phyloP scores from a whole-genome alignment of 2,888 invertebrate species.

The Tetanocera ferruginea region DNA sequence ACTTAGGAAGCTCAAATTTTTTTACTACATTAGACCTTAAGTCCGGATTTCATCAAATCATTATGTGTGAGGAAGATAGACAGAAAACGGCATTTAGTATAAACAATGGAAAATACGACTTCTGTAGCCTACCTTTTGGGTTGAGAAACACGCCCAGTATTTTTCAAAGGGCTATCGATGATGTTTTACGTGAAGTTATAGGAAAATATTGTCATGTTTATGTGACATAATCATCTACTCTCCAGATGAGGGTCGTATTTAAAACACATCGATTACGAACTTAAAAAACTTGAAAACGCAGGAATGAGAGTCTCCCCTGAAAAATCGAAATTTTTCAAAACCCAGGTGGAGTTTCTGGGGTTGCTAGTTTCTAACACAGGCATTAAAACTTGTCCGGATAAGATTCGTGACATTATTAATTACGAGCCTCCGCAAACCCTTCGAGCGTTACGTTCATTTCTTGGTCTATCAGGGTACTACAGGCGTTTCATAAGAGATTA shows the following conservation, averaged over 20 bases:
- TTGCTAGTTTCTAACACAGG: slow-evolving; percentile 39
- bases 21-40: slow-evolving; percentile 34
- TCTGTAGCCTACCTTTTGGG: slow-evolving; percentile 25
- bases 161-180: slow-evolving; percentile 42
- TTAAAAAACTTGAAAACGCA: background rate
- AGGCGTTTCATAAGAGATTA: slow-evolving; percentile 43
- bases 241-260: background rate
- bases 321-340: slow-evolving; percentile 36
- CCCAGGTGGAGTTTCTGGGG: slow-evolving; percentile 38
- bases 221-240: slow-evolving; percentile 41
- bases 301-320: slow-evolving; percentile 35
- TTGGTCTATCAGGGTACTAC: slow-evolving; percentile 42
- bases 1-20: slow-evolving; percentile 30
- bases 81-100: slow-evolving; percentile 33
- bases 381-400: slow-evolving; percentile 39
- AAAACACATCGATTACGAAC: background rate
- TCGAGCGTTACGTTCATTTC: slow-evolving; percentile 30
- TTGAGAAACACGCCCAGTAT: slow-evolving; percentile 36
- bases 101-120: slow-evolving; percentile 41
- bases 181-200: slow-evolving; percentile 36
- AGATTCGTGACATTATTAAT: slow-evolving; percentile 40
- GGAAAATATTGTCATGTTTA: slow-evolving; percentile 38
- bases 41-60: slow-evolving; percentile 35
- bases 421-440: slow-evolving; percentile 38
- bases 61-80: slow-evolving; percentile 30